phyloP scores from a whole-genome alignment of 2,113 vertebrate genomes.

The Nycticebus coucang region DNA sequence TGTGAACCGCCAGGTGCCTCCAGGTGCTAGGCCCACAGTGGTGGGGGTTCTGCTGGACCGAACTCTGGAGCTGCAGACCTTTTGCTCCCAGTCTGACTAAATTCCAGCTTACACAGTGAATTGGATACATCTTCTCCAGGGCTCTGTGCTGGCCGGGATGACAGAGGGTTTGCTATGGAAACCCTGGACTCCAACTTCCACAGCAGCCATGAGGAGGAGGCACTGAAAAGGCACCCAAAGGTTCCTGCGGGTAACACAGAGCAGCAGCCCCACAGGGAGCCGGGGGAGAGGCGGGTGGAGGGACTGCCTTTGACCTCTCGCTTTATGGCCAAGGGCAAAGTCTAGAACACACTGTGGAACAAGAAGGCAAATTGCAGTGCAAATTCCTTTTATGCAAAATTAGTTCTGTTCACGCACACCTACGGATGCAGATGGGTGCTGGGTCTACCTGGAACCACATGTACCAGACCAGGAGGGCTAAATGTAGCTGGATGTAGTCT shows the following conservation, averaged over 20 bases:
- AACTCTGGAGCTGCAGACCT: background rate
- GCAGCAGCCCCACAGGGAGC: background rate
- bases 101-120: background rate
- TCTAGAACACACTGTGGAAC: background rate
- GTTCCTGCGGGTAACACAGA: background rate
- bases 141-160: background rate
- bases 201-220: background rate
- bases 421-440: fast-evolving
- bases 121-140: background rate
- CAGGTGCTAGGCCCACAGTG: too few relatives aligned
- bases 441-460: background rate
- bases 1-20: background rate
- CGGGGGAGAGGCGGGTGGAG: background rate
- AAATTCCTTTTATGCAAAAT: background rate
- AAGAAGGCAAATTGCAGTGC: background rate
- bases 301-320: background rate
- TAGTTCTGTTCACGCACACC: fast-evolving
- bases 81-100: background rate
- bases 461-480: background rate
- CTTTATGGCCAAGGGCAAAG: background rate
- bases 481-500: background rate
- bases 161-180: background rate
- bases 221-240: background rate
- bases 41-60: background rate
- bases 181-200: background rate